phyloP scores from a whole-genome alignment of 1,140 invertebrate species.

The Himalopsyche phryganea region DNA sequence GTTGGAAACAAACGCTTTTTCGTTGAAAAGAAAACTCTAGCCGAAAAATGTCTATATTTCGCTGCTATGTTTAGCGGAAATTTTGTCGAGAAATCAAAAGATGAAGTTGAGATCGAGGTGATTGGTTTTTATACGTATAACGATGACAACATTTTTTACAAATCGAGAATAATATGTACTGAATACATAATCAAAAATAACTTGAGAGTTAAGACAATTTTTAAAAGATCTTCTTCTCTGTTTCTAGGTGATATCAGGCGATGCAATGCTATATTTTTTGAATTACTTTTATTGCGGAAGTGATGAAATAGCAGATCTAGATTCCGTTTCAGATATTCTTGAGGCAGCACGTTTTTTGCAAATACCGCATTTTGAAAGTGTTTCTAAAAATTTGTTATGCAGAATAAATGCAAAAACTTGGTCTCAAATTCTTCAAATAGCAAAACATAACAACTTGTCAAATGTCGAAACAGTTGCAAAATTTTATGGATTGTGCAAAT shows the following conservation, averaged over 20 bases:
- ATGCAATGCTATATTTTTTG: constrained; percentile 21
- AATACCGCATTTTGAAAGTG: constrained; percentile 4
- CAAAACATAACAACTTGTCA: constrained; percentile 7
- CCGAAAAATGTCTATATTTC: constrained; percentile 22
- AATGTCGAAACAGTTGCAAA: constrained; percentile 10
- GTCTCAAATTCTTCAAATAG: constrained; percentile 16
- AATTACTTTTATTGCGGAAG: constrained; percentile 17
- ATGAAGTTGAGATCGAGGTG: constrained; percentile 18
- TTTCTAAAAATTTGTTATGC: constrained; percentile 7
- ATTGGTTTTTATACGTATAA: not conserved
- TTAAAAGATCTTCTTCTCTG: not conserved
- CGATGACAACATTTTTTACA: too few species aligned
- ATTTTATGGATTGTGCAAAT: constrained; percentile 20
- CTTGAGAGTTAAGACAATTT: not conserved
- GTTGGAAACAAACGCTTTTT: constrained; percentile 16
- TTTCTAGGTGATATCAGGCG: constrained; percentile 25
- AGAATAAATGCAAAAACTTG: constrained; percentile 15
- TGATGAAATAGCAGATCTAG: constrained; percentile 9
- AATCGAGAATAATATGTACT: too few species aligned
- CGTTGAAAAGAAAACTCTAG: constrained; percentile 13
- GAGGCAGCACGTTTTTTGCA: constrained; percentile 25
- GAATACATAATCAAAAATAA: too few species aligned
- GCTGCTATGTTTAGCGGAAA: constrained; percentile 19
- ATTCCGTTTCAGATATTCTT: constrained; percentile 10
- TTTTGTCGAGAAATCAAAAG: constrained; percentile 12